Percentiles rank a stretch among this genome's conserved stretches.
phyloP scores from a whole-genome alignment of 2,797 vertebrate species.

The Schizopygopsis pylzovi region DNA sequence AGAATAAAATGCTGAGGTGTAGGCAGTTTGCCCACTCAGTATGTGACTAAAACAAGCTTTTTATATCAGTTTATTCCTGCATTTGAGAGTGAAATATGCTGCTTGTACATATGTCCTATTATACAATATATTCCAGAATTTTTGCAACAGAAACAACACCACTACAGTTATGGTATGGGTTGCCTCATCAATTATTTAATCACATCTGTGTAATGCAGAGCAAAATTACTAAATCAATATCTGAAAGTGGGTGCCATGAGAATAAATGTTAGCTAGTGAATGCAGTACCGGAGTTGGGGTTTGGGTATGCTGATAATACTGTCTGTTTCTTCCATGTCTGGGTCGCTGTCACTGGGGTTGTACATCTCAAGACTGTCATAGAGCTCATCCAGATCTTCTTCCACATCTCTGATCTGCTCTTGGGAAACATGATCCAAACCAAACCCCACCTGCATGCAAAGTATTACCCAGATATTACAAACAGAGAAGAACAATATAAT shows the following conservation, averaged over 20 bases:
- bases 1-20: background rate
- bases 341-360: slow-evolving; percentile 97
- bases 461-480: background rate
- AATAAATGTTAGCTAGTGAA: slow-evolving; percentile 10
- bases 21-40: slow-evolving; percentile 11
- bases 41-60: slow-evolving; percentile 10
- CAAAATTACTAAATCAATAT: slow-evolving; percentile 18
- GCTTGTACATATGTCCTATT: background rate
- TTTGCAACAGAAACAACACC: background rate
- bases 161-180: background rate
- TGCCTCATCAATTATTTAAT: background rate
- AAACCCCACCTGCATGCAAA: slow-evolving; percentile 84
- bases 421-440: slow-evolving; percentile 88
- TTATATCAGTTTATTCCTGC: background rate
- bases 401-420: slow-evolving; percentile 95
- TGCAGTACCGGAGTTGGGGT: slow-evolving; percentile 77
- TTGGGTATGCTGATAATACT: slow-evolving; percentile 97
- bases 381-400: slow-evolving; percentile 95
- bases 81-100: slow-evolving; percentile 4
- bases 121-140: background rate
- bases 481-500: background rate
- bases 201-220: slow-evolving; percentile 1
- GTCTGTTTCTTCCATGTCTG: slow-evolving; percentile 95
- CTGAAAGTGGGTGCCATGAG: background rate
- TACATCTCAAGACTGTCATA: slow-evolving; percentile 98